phyloP scores from a whole-genome alignment of 2,113 vertebrate species.

The Archocentrus centrarchus region DNA sequence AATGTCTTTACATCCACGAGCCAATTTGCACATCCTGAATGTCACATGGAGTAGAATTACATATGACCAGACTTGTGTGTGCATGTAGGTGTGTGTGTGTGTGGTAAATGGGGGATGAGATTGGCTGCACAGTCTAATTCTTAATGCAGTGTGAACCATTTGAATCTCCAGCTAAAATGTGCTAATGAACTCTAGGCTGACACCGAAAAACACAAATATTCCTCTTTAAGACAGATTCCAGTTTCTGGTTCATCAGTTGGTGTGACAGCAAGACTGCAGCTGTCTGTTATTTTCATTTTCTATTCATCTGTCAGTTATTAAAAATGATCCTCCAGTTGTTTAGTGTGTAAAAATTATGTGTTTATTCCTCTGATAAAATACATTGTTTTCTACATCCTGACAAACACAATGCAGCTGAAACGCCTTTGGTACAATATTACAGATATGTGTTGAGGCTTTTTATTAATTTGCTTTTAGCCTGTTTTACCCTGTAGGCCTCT shows the following conservation, averaged over 20 bases:
- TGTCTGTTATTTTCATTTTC: neutral
- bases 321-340: neutral
- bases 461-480: neutral
- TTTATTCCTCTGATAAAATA: neutral
- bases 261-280: neutral
- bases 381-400: neutral
- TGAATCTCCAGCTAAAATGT: constrained; percentile 49
- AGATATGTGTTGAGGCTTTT: neutral
- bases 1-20: neutral
- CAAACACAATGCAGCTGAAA: neutral
- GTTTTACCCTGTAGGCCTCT: neutral
- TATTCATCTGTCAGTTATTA: constrained; percentile 11
- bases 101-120: constrained; percentile 12
- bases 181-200: constrained; percentile 54
- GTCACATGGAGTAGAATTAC: constrained; percentile 4
- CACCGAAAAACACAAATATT: constrained; percentile 7
- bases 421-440: neutral
- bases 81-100: neutral
- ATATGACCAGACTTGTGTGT: constrained; percentile 18
- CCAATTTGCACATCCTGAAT: constrained; percentile 3
- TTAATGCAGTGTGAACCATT: constrained; percentile 59
- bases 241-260: neutral
- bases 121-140: constrained; percentile 52
- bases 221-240: neutral
- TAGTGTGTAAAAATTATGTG: neutral